These are phyloP conservation scores for Todus mexicanus DNA, from an alignment of 2,797 vertebrate species.

Conservation along the genomic window DNA sequence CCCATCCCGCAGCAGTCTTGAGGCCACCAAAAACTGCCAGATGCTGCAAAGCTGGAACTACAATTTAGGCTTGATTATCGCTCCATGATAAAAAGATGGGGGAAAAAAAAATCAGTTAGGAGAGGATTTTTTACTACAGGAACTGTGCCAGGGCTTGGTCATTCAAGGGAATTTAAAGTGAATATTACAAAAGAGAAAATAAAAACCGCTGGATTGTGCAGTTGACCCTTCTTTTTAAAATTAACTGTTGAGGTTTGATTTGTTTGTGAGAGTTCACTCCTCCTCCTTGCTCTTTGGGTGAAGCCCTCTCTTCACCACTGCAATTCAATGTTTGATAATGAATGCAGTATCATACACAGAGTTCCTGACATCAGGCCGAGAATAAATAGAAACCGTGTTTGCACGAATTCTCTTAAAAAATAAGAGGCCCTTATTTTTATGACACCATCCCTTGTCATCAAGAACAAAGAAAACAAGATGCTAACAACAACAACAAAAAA, in stretches of 20 bases:
- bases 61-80: neutral
- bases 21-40: neutral
- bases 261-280: neutral
- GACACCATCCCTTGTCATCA: neutral
- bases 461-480: neutral
- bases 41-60: neutral
- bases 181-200: neutral
- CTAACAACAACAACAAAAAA: neutral
- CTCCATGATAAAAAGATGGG: neutral
- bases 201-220: neutral
- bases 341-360: neutral
- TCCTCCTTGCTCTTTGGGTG: neutral
- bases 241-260: neutral
- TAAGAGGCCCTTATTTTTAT: neutral
- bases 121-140: neutral
- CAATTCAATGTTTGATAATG: neutral
- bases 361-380: neutral
- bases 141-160: neutral
- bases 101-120: neutral
- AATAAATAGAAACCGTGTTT: neutral
- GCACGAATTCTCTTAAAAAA: neutral
- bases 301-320: neutral
- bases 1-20: neutral
- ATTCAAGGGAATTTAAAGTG: neutral
- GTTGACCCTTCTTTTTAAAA: neutral